Evolutionary conservation across 2,888 invertebrate species (phyloP).

Genomic region (Melieria picta): DNA sequence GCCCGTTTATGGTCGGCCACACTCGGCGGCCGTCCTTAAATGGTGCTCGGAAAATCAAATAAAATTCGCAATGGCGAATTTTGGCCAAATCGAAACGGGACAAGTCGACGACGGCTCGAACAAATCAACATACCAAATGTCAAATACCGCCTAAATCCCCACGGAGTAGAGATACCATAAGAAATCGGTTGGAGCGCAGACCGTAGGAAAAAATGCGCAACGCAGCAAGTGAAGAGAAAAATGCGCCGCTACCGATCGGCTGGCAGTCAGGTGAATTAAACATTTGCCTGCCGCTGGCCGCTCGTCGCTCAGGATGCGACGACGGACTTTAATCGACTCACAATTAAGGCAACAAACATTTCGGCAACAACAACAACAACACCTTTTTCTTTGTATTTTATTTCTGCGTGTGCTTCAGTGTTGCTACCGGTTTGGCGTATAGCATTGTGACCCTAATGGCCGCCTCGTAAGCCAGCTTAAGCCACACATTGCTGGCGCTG

Average conservation of each 20-base stretch:
- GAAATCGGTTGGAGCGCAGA: too few relatives aligned
- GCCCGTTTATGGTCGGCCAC: constrained; percentile 1
- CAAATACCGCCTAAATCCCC: constrained; percentile 17
- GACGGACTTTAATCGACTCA: neutral
- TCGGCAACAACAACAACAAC: neutral
- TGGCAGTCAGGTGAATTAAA: too few relatives aligned
- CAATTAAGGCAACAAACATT: neutral
- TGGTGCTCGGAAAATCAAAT: constrained; percentile 1
- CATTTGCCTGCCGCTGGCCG: too few relatives aligned
- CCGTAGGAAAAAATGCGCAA: neutral
- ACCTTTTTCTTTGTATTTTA: neutral
- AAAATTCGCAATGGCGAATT: neutral
- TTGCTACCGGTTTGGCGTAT: too few relatives aligned
- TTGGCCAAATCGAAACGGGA: neutral
- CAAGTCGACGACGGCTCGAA: neutral
- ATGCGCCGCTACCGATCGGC: too few relatives aligned
- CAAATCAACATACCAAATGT: neutral
- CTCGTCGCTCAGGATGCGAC: too few relatives aligned
- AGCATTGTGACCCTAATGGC: neutral
- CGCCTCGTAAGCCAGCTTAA: neutral
- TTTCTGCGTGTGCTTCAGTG: neutral
- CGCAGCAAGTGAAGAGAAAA: too few relatives aligned
- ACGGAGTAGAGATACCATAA: neutral
- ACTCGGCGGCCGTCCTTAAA: constrained; percentile 6
- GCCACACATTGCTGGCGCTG: neutral